These are phyloP conservation scores for Excalfactoria chinensis DNA, from an alignment of 2,113 vertebrate genomes.

Conservation along the genomic window DNA sequence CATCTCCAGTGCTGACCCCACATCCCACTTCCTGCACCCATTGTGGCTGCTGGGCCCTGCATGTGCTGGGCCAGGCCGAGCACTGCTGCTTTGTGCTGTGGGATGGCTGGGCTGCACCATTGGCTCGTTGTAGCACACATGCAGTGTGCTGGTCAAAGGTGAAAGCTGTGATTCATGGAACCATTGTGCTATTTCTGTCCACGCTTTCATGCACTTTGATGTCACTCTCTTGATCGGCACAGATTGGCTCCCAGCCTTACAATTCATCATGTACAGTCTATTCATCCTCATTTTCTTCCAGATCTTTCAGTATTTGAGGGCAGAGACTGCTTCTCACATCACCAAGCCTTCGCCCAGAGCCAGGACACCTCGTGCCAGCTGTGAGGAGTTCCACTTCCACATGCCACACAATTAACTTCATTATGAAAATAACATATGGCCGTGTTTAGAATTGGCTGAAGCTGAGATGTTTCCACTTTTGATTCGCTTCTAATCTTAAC, in stretches of 20 bases:
- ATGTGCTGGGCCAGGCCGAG: no score
- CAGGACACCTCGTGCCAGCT: background rate
- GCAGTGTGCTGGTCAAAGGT: background rate
- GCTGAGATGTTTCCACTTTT: background rate
- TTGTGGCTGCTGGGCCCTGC: fast-evolving
- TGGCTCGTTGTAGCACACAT: fast-evolving
- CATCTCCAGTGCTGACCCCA: background rate
- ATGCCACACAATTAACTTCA: background rate
- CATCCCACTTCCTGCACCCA: background rate
- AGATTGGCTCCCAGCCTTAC: background rate
- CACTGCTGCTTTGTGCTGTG: background rate
- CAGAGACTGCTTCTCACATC: background rate
- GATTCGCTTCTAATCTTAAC: background rate
- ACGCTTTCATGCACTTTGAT: background rate
- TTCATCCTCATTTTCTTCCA: background rate
- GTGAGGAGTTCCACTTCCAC: conserved; percentile 14
- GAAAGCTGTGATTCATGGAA: background rate
- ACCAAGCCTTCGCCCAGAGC: conserved; percentile 19
- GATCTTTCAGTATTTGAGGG: background rate
- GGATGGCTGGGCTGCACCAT: fast-evolving
- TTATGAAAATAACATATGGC: background rate
- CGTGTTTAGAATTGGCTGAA: background rate
- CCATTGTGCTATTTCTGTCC: background rate
- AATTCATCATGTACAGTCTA: background rate
- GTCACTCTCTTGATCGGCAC: conserved; percentile 30